phyloP scores from a whole-genome alignment of 2,888 invertebrate species.

The Hoplodrina ambigua region DNA sequence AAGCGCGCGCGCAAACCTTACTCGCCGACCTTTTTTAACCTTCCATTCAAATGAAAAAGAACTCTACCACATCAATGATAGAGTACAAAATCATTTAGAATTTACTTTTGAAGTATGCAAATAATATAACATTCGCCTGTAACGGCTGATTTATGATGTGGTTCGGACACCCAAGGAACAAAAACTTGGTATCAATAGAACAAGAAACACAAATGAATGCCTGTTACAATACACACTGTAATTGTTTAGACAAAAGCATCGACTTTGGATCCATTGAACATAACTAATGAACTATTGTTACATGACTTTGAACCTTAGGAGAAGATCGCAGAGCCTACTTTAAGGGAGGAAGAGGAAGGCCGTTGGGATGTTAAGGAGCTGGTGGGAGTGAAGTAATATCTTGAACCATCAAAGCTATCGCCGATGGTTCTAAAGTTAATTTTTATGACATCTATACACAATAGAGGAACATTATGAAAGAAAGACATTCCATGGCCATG shows the following conservation, averaged over 20 bases:
- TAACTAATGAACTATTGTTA: slow-evolving; percentile 57
- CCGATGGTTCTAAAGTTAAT: slow-evolving; percentile 86
- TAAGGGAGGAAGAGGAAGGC: slow-evolving; percentile 12
- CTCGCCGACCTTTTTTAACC: slow-evolving; percentile 51
- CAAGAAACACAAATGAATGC: slow-evolving; percentile 88
- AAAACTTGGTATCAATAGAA: slow-evolving; percentile 86
- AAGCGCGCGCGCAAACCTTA: slow-evolving; percentile 74
- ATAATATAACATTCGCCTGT: slow-evolving; percentile 69
- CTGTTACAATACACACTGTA: slow-evolving; percentile 86
- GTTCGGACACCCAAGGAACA: slow-evolving; percentile 87
- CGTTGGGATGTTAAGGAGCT: slow-evolving; percentile 58
- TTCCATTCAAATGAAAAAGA: slow-evolving; percentile 27
- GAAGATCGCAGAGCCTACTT: slow-evolving; percentile 6
- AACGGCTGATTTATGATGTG: slow-evolving; percentile 88
- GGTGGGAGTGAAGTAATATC: slow-evolving; percentile 71
- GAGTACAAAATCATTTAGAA: slow-evolving; percentile 64
- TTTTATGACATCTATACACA: slow-evolving; percentile 87
- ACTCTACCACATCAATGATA: slow-evolving; percentile 51
- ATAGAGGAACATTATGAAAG: slow-evolving; percentile 80
- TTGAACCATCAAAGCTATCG: slow-evolving; percentile 86
- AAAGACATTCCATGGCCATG: slow-evolving; percentile 82
- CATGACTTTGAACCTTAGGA: slow-evolving; percentile 57
- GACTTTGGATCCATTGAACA: slow-evolving; percentile 55
- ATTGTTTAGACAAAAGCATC: slow-evolving; percentile 88
- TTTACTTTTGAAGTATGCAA: slow-evolving; percentile 60